Conservation (phyloP, 2,888 invertebrate species). For the Nomada fucata region DNA sequence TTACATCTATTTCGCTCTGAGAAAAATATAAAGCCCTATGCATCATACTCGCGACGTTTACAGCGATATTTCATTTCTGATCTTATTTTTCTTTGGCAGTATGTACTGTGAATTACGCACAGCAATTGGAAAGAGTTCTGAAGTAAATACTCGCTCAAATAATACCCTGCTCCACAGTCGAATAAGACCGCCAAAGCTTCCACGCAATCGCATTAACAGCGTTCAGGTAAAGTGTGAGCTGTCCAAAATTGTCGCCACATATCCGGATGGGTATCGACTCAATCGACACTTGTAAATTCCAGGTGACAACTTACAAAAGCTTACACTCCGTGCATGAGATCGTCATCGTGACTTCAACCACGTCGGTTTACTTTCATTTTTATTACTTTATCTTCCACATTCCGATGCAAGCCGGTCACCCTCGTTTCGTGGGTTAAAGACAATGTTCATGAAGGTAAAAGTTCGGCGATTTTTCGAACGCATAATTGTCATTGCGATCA, state of each 20-base stretch:
- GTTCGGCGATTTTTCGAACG: conserved; percentile 25
- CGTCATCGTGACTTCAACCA: not conserved
- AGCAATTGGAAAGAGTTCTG: no score
- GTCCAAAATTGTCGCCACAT: conserved; percentile 12
- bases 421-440: not conserved
- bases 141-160: no score
- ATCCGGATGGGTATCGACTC: conserved; percentile 25
- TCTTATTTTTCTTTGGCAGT: no score
- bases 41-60: no score
- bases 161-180: not conserved
- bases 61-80: no score
- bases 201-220: conserved; percentile 34
- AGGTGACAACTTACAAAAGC: conserved; percentile 49
- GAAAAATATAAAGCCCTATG: no score
- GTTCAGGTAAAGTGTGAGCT: conserved; percentile 4
- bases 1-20: not conserved
- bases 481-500: not conserved
- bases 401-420: not conserved
- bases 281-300: conserved; percentile 45
- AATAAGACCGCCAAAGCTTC: conserved; percentile 3
- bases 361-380: conserved; percentile 34
- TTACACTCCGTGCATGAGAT: conserved; percentile 21
- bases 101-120: no score
- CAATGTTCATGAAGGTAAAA: conserved; percentile 6
- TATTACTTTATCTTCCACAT: conserved; percentile 24